Conservation (phyloP, 2,888 invertebrate genomes). For the Phymatocera aterrima region DNA sequence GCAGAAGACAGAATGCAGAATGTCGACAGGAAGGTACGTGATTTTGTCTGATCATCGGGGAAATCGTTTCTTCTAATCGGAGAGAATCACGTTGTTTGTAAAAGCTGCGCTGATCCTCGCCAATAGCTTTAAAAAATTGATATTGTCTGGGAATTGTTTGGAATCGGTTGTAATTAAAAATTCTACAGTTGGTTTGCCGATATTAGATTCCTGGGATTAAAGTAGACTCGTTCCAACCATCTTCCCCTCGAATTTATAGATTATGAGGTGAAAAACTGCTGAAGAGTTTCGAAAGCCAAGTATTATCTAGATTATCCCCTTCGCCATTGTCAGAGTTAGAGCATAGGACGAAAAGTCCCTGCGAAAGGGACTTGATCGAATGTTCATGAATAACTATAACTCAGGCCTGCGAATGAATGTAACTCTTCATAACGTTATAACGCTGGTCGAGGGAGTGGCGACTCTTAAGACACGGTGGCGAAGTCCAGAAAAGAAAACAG, state of each 20-base stretch:
- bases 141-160: neutral
- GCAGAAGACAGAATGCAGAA: neutral
- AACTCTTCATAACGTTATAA: neutral
- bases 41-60: neutral
- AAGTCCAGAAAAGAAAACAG: neutral
- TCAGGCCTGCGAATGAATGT: neutral
- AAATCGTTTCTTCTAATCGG: too few species aligned
- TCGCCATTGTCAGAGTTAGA: neutral
- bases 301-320: slow-evolving; percentile 23
- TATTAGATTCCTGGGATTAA: slow-evolving; percentile 13
- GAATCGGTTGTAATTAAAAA: neutral
- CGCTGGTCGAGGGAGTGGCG: neutral
- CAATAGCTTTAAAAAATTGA: neutral
- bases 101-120: neutral
- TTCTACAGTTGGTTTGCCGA: neutral
- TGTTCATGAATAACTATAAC: neutral
- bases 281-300: slow-evolving; percentile 9
- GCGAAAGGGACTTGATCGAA: slow-evolving; percentile 3
- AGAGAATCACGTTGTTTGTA: neutral
- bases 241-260: neutral
- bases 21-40: neutral
- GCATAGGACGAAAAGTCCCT: neutral
- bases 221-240: neutral
- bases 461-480: neutral
- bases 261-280: slow-evolving; percentile 14